Base-by-base conservation (phyloP, 2,113 vertebrate genomes). In the Cygnus buccinator region DNA sequence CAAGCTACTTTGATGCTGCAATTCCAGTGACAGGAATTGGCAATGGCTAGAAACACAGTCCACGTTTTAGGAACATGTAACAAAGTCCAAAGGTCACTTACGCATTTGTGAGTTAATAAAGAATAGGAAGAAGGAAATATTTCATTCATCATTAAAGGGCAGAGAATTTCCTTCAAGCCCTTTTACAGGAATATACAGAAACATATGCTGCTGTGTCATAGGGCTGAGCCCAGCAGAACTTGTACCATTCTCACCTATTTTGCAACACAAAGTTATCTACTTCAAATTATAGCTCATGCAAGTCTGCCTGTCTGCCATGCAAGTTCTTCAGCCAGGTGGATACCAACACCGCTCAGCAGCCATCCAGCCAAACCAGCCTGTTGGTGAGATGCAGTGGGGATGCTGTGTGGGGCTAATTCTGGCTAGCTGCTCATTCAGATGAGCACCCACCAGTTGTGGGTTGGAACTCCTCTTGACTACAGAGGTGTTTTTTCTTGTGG, bases 101-200 rank as follows among this genome's bases (percentile, higher is more conserved):
- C 15, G 80, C 1, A 5, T 13, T 59, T 62, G 20, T 46, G 37
- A 46, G 55, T 21, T 70, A 67, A 41, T 26, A 63, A 55, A 74
- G 21, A 39, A 86, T 65, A 39, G 70, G 66, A 80, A 93, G 55
- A 71, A 86, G 72, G 83, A 80, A 92, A 86, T 68, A 55, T 39
- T 11, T 37, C 55, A 89, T 81, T 84, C 33, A 57, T 28, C 57
- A 12, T 59, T 62, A 81, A 41, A 81, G n/a, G 29, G 84, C 6
- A 50, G 16, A 75, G 29, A 10, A 61, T 79, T 89, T 94, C 17
- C 41, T 89, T 62, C 57, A 72, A 61, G n/a, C 13, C 29, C 52
- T 65, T 31, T 50, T 78, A 62, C 25, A 82, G 84, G 54, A 89
- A 54, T 43, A 91, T 41, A 76, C 66, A 73, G 90, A 84, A 72